Percentiles rank a stretch among this genome's conserved stretches.
These are phyloP conservation scores for Chymomyza caudatula DNA, from an alignment of 2,888 invertebrate genomes.

Conservation along the genomic window DNA sequence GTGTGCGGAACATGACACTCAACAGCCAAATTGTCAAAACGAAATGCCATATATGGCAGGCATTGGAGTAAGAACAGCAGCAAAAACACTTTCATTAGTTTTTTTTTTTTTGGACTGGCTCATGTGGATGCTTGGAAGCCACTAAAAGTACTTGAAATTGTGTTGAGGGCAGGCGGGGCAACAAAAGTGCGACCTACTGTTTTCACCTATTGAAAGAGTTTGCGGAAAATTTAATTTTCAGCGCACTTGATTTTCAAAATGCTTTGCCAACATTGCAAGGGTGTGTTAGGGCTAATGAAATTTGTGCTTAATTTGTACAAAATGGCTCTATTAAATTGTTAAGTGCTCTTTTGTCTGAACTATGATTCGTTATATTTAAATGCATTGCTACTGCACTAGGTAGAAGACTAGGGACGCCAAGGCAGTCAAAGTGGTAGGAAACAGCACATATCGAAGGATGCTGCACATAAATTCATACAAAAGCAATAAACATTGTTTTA, in stretches of 20 bases:
- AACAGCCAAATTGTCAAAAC: neutral
- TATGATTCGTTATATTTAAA: neutral
- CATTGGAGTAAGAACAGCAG: neutral
- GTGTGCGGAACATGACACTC: slow-evolving; percentile 30
- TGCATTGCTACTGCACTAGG: no score
- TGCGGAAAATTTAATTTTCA: slow-evolving; percentile 59
- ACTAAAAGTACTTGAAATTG: slow-evolving; percentile 48
- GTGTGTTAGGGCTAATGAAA: slow-evolving; percentile 20
- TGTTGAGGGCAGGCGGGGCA: slow-evolving; percentile 27
- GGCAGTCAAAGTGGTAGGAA: neutral
- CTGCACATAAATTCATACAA: neutral
- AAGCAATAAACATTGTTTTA: neutral
- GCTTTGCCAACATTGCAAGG: slow-evolving; percentile 3
- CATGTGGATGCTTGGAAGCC: slow-evolving; percentile 31
- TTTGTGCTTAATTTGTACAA: slow-evolving; percentile 59
- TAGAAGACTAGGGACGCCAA: no score
- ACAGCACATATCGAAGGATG: neutral
- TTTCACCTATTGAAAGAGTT: slow-evolving; percentile 30
- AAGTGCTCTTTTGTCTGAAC: slow-evolving; percentile 14
- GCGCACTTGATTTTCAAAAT: slow-evolving; percentile 57
- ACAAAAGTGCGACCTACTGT: neutral
- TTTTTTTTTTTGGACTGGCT: slow-evolving; percentile 40
- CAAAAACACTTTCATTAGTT: slow-evolving; percentile 53
- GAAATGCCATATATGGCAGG: neutral
- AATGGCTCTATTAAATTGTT: slow-evolving; percentile 61